These are phyloP conservation scores for Genyomyrus donnyi DNA, from an alignment of 2,113 vertebrate genomes.

Conservation along the genomic window DNA sequence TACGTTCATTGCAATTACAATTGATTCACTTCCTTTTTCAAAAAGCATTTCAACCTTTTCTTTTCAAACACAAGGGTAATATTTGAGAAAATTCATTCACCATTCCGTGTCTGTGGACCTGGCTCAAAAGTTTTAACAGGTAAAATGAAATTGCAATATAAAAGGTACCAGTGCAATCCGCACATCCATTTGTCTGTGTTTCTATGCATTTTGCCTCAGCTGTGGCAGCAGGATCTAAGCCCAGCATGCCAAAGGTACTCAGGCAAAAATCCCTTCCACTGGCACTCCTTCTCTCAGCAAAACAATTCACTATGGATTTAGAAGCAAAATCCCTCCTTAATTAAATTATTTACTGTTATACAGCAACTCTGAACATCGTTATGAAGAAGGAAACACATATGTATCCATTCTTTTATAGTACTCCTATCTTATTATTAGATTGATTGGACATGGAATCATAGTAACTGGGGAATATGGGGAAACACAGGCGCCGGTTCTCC, in stretches of 20 bases:
- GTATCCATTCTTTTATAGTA: too few species aligned
- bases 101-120: background rate
- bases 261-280: too few species aligned
- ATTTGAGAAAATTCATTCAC: background rate
- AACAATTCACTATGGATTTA: background rate
- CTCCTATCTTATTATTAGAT: too few species aligned
- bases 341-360: background rate
- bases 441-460: too few species aligned
- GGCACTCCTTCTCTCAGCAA: too few species aligned
- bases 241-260: too few species aligned
- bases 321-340: background rate
- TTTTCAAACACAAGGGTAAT: background rate
- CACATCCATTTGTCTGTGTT: background rate
- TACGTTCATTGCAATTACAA: background rate
- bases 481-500: background rate
- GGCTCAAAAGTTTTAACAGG: background rate
- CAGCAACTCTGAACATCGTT: too few species aligned
- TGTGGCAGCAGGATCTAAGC: too few species aligned
- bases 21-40: background rate
- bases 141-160: background rate
- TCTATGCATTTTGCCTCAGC: background rate
- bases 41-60: background rate
- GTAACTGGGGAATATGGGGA: too few species aligned
- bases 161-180: background rate
- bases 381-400: too few species aligned